A percentile compares a stretch with the other conserved stretches of the same genome.
phyloP scores from a whole-genome alignment of 2,797 vertebrate species.

The Manis crassicaudata region DNA sequence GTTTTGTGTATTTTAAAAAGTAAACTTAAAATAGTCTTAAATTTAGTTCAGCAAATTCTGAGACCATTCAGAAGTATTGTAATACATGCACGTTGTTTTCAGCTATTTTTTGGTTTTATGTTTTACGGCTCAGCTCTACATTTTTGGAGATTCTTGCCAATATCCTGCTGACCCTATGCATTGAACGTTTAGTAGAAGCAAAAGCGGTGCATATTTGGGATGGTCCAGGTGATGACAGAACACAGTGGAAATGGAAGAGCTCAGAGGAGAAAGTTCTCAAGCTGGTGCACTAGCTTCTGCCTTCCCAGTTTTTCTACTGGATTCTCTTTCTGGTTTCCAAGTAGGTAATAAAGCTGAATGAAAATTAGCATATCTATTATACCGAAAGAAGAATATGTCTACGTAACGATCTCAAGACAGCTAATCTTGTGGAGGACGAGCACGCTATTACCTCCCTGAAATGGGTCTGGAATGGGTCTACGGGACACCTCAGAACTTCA shows the following conservation, averaged over 20 bases:
- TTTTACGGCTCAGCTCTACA: background rate
- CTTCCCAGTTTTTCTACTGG: background rate
- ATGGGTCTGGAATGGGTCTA: background rate
- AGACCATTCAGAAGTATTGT: background rate
- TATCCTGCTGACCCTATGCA: background rate
- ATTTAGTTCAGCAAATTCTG: background rate
- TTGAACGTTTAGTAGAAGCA: background rate
- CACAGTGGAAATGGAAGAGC: background rate
- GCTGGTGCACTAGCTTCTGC: background rate
- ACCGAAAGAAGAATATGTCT: background rate
- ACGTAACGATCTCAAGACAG: background rate
- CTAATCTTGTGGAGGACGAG: background rate
- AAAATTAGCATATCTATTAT: background rate
- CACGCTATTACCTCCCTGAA: background rate
- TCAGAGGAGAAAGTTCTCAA: background rate
- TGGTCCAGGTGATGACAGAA: background rate
- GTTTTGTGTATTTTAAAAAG: constrained; percentile 66
- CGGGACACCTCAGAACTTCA: background rate
- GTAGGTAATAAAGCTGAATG: background rate
- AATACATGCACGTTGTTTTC: background rate
- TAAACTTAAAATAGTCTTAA: constrained; percentile 43
- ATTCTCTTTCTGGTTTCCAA: background rate
- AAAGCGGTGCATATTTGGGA: background rate
- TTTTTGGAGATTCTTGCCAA: background rate
- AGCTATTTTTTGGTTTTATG: background rate